Percentiles rank a stretch among this genome's conserved stretches.
Conservation (phyloP, 2,888 invertebrate species). For the Drosophila anomalata region DNA sequence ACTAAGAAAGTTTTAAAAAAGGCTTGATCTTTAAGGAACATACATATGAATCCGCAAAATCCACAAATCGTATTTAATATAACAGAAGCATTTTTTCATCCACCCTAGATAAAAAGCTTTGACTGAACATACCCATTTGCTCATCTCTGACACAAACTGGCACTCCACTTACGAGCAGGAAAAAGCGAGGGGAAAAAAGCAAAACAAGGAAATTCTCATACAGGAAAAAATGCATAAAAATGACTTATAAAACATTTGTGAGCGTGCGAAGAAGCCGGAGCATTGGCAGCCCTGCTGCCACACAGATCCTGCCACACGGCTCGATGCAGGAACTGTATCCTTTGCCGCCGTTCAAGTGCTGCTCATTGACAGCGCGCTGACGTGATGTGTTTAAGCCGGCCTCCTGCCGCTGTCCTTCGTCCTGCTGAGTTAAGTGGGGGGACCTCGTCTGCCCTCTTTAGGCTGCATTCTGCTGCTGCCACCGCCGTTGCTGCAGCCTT, state of each 20-base stretch:
- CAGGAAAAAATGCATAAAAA: conserved; percentile 48
- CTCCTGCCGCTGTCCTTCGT: background rate
- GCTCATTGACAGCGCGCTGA: conserved; percentile 75
- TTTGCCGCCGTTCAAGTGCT: conserved; percentile 58
- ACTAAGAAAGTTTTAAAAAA: too few relatives aligned
- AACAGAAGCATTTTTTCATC: background rate
- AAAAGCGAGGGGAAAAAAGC: conserved; percentile 34
- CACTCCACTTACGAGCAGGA: conserved; percentile 66
- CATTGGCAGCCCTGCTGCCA: background rate
- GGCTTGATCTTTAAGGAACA: too few relatives aligned
- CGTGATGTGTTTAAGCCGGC: conserved; percentile 70
- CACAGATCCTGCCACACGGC: background rate
- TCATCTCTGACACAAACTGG: conserved; percentile 28
- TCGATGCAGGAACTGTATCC: conserved; percentile 14
- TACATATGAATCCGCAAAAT: too few relatives aligned
- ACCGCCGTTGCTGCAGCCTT: conserved; percentile 31
- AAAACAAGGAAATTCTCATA: conserved; percentile 18
- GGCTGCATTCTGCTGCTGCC: conserved; percentile 53
- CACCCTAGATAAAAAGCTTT: background rate
- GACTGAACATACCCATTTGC: background rate
- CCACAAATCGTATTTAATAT: too few relatives aligned
- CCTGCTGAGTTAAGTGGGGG: conserved; percentile 25
- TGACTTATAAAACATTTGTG: conserved; percentile 67
- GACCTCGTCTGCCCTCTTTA: conserved; percentile 56
- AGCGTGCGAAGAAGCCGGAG: conserved; percentile 9